Base-by-base conservation (phyloP, 2,888 invertebrate genomes). In the Agonum fuliginosum region DNA sequence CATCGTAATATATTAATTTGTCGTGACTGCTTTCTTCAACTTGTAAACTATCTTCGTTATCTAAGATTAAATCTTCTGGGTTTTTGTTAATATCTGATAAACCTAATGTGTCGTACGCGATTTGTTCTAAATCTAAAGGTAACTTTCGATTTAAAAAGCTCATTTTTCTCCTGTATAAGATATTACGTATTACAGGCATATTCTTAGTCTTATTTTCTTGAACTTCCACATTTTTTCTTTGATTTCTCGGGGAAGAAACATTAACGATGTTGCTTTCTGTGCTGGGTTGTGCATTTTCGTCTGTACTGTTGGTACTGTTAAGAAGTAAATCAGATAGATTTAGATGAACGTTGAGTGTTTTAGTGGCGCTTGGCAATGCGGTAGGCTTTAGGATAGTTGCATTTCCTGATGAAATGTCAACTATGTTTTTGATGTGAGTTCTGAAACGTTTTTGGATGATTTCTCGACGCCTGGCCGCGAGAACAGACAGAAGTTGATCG, bases 401-500 rank as follows among this genome's bases (percentile, higher is more conserved):
- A 24, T 43, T 43, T 1, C 46, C 46, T 4, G 43, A 14, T n/a
- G 70, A 70, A 27, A 70, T 46, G 79, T 88, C 85, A 78, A 88
- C 88, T 81, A 89, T 82, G 27, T 87, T 83, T 30, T 89, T 86
- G 58, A 89, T 81, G 3, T 89, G 88, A 48, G 88, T 87, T 19
- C 90, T 86, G 80, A 90, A 87, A 48, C 90, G 87, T 24, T 90
- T 90, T 10, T 87, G 88, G 69, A 91, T 87, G 65, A 91, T 86
- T 73, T 91, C 91, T 43, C 90, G 88, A 67, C 93, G 87, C 24
- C 92, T 86, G 0, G 91, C 91, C 0, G 91, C 91, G 79, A 92
- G 86, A 58, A 92, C 84, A 5, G 90, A 89, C 84, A 90, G 87
- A 74, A 91, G 86, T 80, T 90, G 90, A 48, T 89, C 89, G 80